A percentile compares a stretch with the other conserved stretches of the same genome.
Conservation (phyloP, 2,113 vertebrate genomes). For the human region DNA sequence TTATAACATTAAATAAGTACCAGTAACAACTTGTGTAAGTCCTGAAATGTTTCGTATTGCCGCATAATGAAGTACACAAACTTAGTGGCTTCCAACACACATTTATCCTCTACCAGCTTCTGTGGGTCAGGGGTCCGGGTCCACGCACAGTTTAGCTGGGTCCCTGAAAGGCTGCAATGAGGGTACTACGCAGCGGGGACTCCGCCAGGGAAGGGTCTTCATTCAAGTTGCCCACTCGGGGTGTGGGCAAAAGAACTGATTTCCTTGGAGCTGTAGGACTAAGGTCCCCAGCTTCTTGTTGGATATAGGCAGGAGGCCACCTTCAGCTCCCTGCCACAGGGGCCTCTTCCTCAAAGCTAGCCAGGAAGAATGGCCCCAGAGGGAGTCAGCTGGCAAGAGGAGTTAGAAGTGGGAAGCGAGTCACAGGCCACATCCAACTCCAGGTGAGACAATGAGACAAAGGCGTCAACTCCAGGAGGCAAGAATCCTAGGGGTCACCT, state of each 20-base stretch:
- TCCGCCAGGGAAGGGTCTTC: no score
- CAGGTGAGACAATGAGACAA: background rate
- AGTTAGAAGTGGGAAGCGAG: background rate
- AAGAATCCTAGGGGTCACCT: no score
- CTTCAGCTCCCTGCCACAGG: background rate
- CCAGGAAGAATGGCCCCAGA: no score
- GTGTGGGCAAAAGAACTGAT: background rate
- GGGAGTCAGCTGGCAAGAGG: no score
- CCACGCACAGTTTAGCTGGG: background rate
- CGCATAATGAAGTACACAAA: background rate
- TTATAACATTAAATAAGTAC: background rate
- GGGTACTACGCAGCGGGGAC: background rate
- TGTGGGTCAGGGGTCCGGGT: no score
- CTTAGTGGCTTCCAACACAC: background rate
- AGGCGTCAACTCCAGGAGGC: background rate
- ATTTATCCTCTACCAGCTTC: accelerated
- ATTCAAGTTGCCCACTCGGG: background rate
- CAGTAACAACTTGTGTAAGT: background rate
- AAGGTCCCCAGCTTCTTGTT: background rate
- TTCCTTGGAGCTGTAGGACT: background rate
- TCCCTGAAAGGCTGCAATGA: background rate
- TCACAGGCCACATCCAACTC: background rate
- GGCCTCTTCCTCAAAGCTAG: background rate
- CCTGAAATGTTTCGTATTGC: background rate
- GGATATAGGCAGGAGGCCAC: background rate